A percentile compares a stretch with the other conserved stretches of the same genome.
Evolutionary conservation across 2,888 invertebrate species (phyloP).

Genomic region (Thera britannica): DNA sequence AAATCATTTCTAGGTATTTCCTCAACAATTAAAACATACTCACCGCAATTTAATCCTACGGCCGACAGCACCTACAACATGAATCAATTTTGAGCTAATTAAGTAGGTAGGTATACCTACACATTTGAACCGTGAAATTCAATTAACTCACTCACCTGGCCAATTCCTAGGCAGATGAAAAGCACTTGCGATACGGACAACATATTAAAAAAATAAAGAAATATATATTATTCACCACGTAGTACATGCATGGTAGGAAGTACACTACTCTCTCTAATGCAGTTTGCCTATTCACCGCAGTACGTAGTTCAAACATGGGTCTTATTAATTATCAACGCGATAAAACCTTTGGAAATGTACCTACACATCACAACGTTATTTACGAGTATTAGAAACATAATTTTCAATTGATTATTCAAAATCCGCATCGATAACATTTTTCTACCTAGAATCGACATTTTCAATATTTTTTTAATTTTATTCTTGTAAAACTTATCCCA

Average conservation of each 20-base stretch:
- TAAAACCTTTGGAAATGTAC: slow-evolving; percentile 64
- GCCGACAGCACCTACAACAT: slow-evolving; percentile 57
- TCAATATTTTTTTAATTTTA: background rate
- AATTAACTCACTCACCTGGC: slow-evolving; percentile 54
- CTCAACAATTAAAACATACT: slow-evolving; percentile 43
- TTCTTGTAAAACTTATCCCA: too few species aligned
- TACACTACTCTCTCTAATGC: slow-evolving; percentile 49
- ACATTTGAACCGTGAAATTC: background rate
- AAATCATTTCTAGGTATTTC: background rate
- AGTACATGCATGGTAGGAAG: slow-evolving; percentile 25
- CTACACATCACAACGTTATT: slow-evolving; percentile 49
- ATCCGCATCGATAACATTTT: background rate
- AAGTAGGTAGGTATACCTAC: background rate
- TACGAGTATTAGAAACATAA: slow-evolving; percentile 37
- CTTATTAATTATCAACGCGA: slow-evolving; percentile 69
- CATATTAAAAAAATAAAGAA: slow-evolving; percentile 43
- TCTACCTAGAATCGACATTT: background rate
- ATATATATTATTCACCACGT: slow-evolving; percentile 31
- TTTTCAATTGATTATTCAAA: background rate
- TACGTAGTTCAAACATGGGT: slow-evolving; percentile 57
- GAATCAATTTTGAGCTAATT: slow-evolving; percentile 30
- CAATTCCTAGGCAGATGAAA: slow-evolving; percentile 42
- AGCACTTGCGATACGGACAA: slow-evolving; percentile 34
- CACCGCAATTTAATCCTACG: slow-evolving; percentile 56
- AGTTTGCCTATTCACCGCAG: slow-evolving; percentile 53